Base-by-base conservation (phyloP, 1,140 invertebrate genomes). In the Stegodyphus mimosarum region DNA sequence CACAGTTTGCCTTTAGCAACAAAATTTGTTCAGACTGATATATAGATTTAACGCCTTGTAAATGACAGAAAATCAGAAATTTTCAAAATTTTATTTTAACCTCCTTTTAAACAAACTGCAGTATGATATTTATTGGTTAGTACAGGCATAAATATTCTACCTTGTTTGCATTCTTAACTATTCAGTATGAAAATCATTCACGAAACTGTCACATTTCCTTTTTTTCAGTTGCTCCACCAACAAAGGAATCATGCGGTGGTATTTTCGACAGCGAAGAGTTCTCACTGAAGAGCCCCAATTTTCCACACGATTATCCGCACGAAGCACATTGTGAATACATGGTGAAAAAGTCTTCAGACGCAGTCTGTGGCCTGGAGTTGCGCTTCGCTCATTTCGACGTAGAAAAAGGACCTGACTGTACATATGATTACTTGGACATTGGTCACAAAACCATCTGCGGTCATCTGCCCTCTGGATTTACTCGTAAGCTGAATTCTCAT, bases 381-480 rank as follows among this genome's bases (percentile, higher is more conserved):
- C 87, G 72, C n/a, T 88, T 89, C 51, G 48, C 64, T 5, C 78
- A 79, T 13, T 89, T 89, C 60, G 86, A 88, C 55, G 33, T 88
- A 7, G 88, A 88, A 75, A 88, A 88, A 51, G 78, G 79, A 5
- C 87, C 85, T 33, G 69, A 81, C 9, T 89, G 88, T 76, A 60
- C 64, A 11, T 87, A 87, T 17, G 88, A 89, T 72, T 89, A 88
- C 67, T 72, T 89, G 49, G 88, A 89, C 63, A 87, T 89, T 18
- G 88, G 88, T n/a, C 83, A 81, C 18, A 80, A 87, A 33, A 83
- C 76, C 10, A 86, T 89, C 13, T 89, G 88, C 72, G 88, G 87
- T 11, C 77, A 79, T 3, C 55, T 88, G 15, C 87, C 87, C 17
- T 72, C 85, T 48, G 87, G 83, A 84, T 88, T 86, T 60, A 87